phyloP scores from a whole-genome alignment of 2,888 invertebrate genomes.

The Habrosyne pyritoides region DNA sequence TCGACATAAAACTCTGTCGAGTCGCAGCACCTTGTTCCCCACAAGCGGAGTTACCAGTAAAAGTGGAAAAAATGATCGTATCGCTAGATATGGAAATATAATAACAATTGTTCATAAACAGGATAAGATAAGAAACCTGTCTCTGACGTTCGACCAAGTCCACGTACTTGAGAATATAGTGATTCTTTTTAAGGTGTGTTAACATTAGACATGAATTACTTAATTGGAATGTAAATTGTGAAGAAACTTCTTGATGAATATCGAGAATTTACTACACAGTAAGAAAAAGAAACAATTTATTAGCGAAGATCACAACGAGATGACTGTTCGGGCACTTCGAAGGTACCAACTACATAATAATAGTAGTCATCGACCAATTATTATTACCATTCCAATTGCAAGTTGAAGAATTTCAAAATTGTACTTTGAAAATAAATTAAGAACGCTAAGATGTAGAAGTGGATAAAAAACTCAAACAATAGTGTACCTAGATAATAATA shows the following conservation, averaged over 20 bases:
- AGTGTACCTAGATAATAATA: neutral
- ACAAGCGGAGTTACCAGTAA: constrained; percentile 19
- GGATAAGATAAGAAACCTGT: constrained; percentile 2
- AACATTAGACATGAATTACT: neutral
- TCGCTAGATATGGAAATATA: constrained; percentile 5
- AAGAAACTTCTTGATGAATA: no score
- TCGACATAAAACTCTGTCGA: constrained; percentile 42
- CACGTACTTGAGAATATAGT: neutral
- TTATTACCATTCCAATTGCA: no score
- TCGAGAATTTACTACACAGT: no score
- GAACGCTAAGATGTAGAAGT: no score
- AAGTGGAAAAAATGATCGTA: constrained; percentile 20
- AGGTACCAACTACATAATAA: no score
- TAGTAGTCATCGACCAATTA: no score
- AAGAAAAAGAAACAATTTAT: no score
- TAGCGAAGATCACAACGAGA: no score
- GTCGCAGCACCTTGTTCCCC: constrained; percentile 29
- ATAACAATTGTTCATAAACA: constrained; percentile 5
- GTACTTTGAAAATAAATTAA: no score
- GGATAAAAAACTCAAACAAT: neutral
- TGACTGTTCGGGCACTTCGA: no score
- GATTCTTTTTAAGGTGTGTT: neutral
- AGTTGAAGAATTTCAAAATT: no score
- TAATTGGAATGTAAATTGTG: no score
- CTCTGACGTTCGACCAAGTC: neutral